phyloP scores from a whole-genome alignment of 2,113 vertebrate genomes.

The Colius striatus region DNA sequence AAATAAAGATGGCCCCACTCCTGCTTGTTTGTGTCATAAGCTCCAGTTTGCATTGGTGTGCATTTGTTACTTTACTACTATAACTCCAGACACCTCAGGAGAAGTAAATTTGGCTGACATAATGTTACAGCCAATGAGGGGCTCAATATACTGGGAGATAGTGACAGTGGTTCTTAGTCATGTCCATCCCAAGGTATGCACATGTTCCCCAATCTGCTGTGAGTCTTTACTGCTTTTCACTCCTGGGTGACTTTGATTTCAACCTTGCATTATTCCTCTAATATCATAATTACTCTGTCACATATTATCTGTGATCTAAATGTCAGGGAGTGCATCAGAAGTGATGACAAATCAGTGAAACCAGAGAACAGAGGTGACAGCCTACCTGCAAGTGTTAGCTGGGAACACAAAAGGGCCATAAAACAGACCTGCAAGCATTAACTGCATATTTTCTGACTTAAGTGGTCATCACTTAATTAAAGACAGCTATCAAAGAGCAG shows the following conservation, averaged over 20 bases:
- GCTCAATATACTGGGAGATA: neutral
- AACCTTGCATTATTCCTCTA: slow-evolving; percentile 32
- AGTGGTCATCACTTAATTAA: slow-evolving; percentile 35
- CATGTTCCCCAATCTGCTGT: neutral
- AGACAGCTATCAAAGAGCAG: slow-evolving; percentile 9
- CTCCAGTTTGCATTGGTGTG: neutral
- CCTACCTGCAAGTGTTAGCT: neutral
- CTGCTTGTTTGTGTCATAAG: neutral
- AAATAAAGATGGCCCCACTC: neutral
- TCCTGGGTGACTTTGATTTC: slow-evolving; percentile 9
- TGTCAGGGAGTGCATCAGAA: slow-evolving; percentile 1
- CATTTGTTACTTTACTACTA: neutral
- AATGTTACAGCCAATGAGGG: neutral
- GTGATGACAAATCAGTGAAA: neutral
- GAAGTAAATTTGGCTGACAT: neutral
- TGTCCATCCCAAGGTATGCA: neutral
- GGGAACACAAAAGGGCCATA: neutral
- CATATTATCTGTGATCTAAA: slow-evolving; percentile 14
- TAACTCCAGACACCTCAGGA: neutral
- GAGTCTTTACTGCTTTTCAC: neutral
- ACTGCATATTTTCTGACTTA: neutral
- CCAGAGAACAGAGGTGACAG: neutral
- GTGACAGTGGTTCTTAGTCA: neutral
- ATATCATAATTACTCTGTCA: neutral
- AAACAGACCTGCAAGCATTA: neutral